phyloP scores from a whole-genome alignment of 2,888 invertebrate genomes.

The Carterocephalus palaemon region DNA sequence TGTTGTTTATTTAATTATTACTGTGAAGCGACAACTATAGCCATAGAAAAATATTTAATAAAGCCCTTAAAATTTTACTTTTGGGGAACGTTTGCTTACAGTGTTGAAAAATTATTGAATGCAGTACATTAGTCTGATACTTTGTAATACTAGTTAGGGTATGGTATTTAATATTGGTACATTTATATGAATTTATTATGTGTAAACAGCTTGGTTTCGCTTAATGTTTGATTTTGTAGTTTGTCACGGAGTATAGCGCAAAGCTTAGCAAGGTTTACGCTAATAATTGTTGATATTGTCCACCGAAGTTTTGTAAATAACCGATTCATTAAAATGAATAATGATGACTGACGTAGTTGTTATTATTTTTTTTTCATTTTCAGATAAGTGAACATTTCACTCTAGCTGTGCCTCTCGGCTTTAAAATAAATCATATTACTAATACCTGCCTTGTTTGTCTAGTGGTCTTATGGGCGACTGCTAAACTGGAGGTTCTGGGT shows the following conservation, averaged over 20 bases:
- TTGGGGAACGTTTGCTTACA: no score
- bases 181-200: conserved; percentile 18
- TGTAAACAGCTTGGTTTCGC: conserved; percentile 33
- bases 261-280: conserved; percentile 34
- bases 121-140: neutral
- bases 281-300: conserved; percentile 57
- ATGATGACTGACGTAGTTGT: conserved; percentile 59
- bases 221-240: conserved; percentile 25
- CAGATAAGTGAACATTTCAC: no score
- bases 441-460: no score
- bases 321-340: conserved; percentile 68
- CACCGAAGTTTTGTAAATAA: conserved; percentile 76
- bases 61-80: no score
- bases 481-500: no score
- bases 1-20: no score
- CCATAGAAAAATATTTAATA: no score
- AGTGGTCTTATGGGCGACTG: no score
- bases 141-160: conserved; percentile 1
- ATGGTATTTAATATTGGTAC: conserved; percentile 8
- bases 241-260: conserved; percentile 30
- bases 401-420: no score
- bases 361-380: conserved; percentile 39
- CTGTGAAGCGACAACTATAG: no score
- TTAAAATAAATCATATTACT: no score
- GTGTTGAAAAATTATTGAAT: no score